A percentile compares a stretch with the other conserved stretches of the same genome.
Evolutionary conservation across 2,888 invertebrate genomes (phyloP).

Genomic region (Euzetes globulus): DNA sequence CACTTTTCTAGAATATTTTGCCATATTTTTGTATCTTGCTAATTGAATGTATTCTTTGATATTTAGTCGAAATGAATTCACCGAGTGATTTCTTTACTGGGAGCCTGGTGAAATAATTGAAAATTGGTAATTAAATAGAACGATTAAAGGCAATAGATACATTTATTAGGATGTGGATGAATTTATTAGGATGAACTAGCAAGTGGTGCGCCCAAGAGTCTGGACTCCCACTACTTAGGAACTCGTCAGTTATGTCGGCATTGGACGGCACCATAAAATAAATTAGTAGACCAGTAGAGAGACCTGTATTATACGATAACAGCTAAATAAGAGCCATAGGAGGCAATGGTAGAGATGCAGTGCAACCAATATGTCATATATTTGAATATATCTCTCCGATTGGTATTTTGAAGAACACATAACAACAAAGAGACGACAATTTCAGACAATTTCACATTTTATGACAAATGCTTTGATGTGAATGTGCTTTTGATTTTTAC

Average conservation of each 20-base stretch:
- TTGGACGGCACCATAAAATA: conserved; percentile 20
- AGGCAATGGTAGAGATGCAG: neutral
- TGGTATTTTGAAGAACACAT: conserved; percentile 3
- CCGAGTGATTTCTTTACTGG: no score
- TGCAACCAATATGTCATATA: neutral
- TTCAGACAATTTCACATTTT: neutral
- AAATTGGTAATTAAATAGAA: no score
- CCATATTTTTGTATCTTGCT: no score
- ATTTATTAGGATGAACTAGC: neutral
- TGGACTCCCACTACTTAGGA: conserved; percentile 27
- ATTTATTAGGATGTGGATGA: neutral
- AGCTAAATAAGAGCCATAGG: no score
- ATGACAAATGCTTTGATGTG: conserved; percentile 13
- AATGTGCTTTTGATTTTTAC: conserved; percentile 26
- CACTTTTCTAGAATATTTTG: no score
- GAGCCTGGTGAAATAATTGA: no score
- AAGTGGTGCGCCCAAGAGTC: conserved; percentile 3
- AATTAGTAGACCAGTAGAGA: neutral
- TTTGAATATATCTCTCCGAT: neutral
- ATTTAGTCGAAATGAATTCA: no score
- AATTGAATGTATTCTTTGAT: no score
- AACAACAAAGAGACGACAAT: conserved; percentile 16
- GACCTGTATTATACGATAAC: no score
- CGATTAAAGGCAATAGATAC: neutral
- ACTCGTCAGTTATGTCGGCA: conserved; percentile 23